phyloP scores from a whole-genome alignment of 1,140 invertebrate species.

The Drosophila equinoxialis region DNA sequence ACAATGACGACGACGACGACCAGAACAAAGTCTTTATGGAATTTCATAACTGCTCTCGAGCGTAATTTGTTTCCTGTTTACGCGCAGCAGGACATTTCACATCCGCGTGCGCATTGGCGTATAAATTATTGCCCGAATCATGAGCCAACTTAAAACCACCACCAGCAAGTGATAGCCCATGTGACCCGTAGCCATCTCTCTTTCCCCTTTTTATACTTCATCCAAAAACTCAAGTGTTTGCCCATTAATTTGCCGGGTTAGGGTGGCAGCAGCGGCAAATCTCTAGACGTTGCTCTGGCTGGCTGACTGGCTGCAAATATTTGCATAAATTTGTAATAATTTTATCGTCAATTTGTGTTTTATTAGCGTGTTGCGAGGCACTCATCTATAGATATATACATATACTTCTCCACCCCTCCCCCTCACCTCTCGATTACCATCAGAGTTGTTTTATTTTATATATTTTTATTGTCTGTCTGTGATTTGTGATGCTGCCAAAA shows the following conservation, averaged over 20 bases:
- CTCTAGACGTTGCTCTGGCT: conserved; percentile 29
- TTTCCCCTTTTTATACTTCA: background rate
- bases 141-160: conserved; percentile 45
- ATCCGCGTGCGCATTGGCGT: conserved; percentile 76
- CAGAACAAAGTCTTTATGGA: conserved; percentile 61
- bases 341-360: conserved; percentile 81
- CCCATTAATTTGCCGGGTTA: conserved; percentile 73
- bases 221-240: conserved; percentile 63
- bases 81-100: conserved; percentile 76
- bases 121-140: conserved; percentile 79
- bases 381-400: conserved; percentile 30
- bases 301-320: conserved; percentile 60
- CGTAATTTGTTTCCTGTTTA: conserved; percentile 81
- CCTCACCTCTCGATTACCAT: conserved; percentile 32
- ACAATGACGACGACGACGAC: conserved; percentile 26
- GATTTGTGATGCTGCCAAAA: conserved; percentile 48
- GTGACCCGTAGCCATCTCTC: conserved; percentile 47
- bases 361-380: conserved; percentile 75
- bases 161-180: conserved; percentile 47
- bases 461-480: conserved; percentile 48
- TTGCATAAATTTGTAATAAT: conserved; percentile 82
- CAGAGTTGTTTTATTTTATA: background rate
- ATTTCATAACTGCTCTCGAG: conserved; percentile 80
- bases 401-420: background rate
- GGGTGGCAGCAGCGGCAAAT: conserved; percentile 35